Percentiles rank a stretch among this genome's conserved stretches.
These are phyloP conservation scores for Phylloscopus collybita DNA, from an alignment of 2,797 vertebrate species.

Conservation along the genomic window DNA sequence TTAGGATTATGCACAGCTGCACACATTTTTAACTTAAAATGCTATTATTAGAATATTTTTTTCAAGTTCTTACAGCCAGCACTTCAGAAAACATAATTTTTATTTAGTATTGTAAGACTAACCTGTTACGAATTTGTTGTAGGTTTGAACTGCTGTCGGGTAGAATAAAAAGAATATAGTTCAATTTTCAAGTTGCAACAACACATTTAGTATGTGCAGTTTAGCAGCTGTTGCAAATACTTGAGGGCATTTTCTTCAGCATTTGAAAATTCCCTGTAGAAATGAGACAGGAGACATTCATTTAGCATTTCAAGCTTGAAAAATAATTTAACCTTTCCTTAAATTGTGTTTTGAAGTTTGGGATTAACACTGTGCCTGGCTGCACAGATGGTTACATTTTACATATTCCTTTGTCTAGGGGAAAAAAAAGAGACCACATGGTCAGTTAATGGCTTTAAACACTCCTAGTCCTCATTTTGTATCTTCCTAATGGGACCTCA, in stretches of 20 bases:
- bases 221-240: slow-evolving; percentile 14
- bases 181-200: background rate
- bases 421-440: background rate
- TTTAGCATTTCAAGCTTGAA: slow-evolving; percentile 37
- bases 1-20: background rate
- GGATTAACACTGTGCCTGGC: background rate
- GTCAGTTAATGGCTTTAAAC: slow-evolving; percentile 23
- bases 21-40: background rate
- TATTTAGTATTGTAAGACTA: background rate
- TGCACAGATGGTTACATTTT: slow-evolving; percentile 31
- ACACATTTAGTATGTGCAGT: background rate
- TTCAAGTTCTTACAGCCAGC: background rate
- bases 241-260: slow-evolving; percentile 5
- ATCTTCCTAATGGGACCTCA: background rate
- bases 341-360: slow-evolving; percentile 21
- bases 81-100: background rate
- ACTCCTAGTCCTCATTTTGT: background rate
- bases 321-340: slow-evolving; percentile 32
- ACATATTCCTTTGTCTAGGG: slow-evolving; percentile 8
- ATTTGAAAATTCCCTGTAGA: slow-evolving; percentile 12
- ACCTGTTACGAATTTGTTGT: background rate
- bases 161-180: background rate
- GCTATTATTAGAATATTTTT: background rate
- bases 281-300: background rate
- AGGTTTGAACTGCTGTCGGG: background rate